Conservation (phyloP, 2,113 vertebrate species). For the crab-eating macaque (Macaca fascicularis) region DNA sequence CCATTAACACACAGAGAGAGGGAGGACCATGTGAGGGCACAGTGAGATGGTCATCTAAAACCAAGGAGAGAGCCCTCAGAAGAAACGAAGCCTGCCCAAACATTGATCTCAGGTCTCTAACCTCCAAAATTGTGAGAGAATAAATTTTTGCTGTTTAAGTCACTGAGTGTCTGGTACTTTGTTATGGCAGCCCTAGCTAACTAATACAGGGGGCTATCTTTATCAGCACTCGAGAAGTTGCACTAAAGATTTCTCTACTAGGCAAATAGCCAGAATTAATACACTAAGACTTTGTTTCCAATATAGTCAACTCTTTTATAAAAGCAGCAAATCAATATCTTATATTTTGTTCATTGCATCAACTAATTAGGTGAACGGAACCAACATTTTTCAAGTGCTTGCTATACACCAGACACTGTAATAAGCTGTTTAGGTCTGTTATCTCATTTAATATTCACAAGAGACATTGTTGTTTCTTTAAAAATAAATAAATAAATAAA, state of each 20-base stretch:
- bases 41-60: neutral
- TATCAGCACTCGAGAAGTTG: neutral
- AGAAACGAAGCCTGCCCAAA: neutral
- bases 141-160: neutral
- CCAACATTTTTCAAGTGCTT: neutral
- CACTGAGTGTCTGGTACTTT: neutral
- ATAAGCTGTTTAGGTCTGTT: neutral
- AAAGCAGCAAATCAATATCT: constrained; percentile 16
- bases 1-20: neutral
- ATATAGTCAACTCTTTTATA: constrained; percentile 9
- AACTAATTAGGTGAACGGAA: constrained; percentile 34
- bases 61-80: neutral
- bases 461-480: neutral
- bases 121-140: neutral
- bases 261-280: neutral
- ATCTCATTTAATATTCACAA: constrained; percentile 10
- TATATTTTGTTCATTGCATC: neutral
- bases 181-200: neutral
- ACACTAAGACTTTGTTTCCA: neutral
- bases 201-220: neutral
- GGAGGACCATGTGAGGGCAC: neutral
- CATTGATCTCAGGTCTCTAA: neutral
- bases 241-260: neutral
- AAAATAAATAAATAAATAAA: neutral
- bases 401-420: neutral